Base-by-base conservation (phyloP, 2,797 vertebrate genomes). In the Apodemus agrarius region DNA sequence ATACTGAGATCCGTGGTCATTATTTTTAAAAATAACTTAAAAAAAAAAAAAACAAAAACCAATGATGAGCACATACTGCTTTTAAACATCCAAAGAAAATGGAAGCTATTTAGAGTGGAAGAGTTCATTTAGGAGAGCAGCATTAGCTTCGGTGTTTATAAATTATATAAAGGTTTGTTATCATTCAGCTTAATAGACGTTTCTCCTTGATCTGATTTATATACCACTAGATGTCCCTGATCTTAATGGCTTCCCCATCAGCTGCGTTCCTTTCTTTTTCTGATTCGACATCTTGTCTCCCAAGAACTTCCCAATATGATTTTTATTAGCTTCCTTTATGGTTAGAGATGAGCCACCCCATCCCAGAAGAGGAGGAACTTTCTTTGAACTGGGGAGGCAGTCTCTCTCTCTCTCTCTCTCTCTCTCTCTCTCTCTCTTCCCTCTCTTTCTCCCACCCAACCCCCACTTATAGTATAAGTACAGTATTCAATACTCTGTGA, bases 61-160 rank as follows among this genome's bases (percentile, higher is more conserved):
- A 29, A 72, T 89, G 49, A 89, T 59, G 81, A 92, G 3, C 21
- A 49, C 17, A 34, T 17, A 26, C 43, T 54, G 4, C 57, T 86
- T 82, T 65, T 65, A 89, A 89, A 12, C 49, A 40, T 76, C 12
- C 65, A 81, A 93, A 82, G 85, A 82, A 92, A 89, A 78, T 7
- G 4, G 54, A 96, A 80, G 34, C 21, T 59, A 2, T 40, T 76
- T 61, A 81, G 31, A 21, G 29, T 40, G 37, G 80, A 72, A 34
- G 37, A 95, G 7, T 19, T 40, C 69, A 72, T 59, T 67, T 49
- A 52, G 43, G 76, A 52, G 12, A 59, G 22, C 43, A 86, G 43
- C 3, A 4, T 63, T 63, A 46, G 59, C 24, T 22, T 6, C 31
- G 59, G 63, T 7, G 37, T 40, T 90, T 75, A 87, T 40, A 84